Base-by-base conservation (phyloP, 2,113 vertebrate species). In the Hippocampus barbouri region DNA sequence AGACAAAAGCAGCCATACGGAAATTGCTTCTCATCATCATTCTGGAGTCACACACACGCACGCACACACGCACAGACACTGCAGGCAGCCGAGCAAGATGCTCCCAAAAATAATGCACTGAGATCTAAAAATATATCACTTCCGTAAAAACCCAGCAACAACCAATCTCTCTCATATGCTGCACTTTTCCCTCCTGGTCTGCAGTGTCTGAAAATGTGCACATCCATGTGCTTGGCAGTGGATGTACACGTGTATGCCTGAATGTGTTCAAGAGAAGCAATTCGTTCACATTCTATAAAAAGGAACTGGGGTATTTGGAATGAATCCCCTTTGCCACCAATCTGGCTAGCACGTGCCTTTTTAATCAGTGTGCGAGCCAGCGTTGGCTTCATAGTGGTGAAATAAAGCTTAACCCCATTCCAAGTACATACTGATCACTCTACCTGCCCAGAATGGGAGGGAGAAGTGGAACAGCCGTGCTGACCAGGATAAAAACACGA, bases 71-170 rank as follows among this genome's bases (percentile, higher is more conserved):
- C 49, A 68, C 75, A 40, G 61, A 56, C 70, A 51, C 82, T 53
- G 77, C 12, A 70, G 83, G 75, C 70, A 71, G 72, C 73, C 45
- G 70, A 79, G 78, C 15, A 2, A 61, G 51, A 78, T 57, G 68
- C 34, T 8, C 15, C 74, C 73, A 79, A 70, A 85, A 82, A 80
- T 74, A 82, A 83, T 73, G 34, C 68, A 73, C 71, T 14, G 14
- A 59, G 75, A 80, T 83, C 83, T 53, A 70, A 84, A 85, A 86
- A 88, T 86, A 88, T 80, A 83, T 78, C n/a, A 25, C 68, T 76
- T 68, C 73, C 70, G 67, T 43, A 79, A 78, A 81, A 77, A 75
- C 77, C 74, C 75, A 78, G 77, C 79, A 80, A 84, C 81, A 79
- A 69, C 12, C 0, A 43, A 53, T 68, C 62, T 34, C 62, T 66